Conservation (phyloP, 2,888 invertebrate genomes). For the Xylocampa areola region DNA sequence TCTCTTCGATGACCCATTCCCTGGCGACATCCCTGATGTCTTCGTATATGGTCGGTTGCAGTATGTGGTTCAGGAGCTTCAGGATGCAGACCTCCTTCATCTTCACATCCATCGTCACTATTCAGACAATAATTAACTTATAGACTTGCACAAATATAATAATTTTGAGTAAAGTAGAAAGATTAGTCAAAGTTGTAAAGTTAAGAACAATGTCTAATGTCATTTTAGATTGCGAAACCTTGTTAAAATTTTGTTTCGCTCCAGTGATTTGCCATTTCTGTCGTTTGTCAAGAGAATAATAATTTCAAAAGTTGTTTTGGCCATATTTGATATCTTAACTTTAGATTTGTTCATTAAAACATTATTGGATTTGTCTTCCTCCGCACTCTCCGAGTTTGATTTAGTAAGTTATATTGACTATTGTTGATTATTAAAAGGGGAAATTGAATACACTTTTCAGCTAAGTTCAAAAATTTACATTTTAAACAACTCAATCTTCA, state of each 20-base stretch:
- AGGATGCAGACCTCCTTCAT: conserved; percentile 89
- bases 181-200: conserved; percentile 8
- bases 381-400: no score
- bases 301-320: conserved; percentile 7
- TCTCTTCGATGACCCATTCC: conserved; percentile 90
- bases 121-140: neutral
- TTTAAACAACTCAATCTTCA: no score
- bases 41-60: conserved; percentile 90
- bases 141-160: neutral
- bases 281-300: neutral
- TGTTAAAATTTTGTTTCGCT: conserved; percentile 22
- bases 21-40: conserved; percentile 90
- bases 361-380: no score
- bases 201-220: conserved; percentile 23
- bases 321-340: conserved; percentile 17
- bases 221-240: conserved; percentile 12
- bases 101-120: conserved; percentile 88
- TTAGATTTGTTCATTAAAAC: neutral
- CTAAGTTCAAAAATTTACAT: no score
- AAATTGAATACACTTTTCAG: no score
- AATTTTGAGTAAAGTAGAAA: neutral
- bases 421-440: no score
- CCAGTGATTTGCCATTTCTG: conserved; percentile 22
- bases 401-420: no score
- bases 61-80: conserved; percentile 90